Evolutionary conservation across 2,888 invertebrate genomes (phyloP).

Genomic region (Girardia tigrina): DNA sequence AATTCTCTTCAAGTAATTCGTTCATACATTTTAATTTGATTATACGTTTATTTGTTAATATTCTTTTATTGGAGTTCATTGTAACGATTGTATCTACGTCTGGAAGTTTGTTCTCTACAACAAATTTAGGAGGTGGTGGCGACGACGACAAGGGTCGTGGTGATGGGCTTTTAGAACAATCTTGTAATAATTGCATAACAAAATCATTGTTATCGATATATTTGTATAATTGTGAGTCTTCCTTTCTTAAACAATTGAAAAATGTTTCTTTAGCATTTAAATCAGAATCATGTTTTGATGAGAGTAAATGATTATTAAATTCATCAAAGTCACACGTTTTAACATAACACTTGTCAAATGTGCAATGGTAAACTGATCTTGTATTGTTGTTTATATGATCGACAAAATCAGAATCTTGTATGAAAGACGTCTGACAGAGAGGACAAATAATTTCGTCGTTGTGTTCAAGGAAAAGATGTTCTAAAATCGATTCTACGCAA

Average conservation of each 20-base stretch:
- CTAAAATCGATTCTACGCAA: not conserved
- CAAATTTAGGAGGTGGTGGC: too few species aligned
- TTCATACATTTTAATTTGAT: too few species aligned
- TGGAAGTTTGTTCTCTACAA: too few species aligned
- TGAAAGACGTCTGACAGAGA: not conserved
- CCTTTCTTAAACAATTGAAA: not conserved
- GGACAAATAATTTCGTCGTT: not conserved
- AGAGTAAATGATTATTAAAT: not conserved
- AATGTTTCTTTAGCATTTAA: not conserved
- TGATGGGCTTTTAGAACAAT: too few species aligned
- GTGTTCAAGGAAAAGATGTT: not conserved
- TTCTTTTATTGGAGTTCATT: too few species aligned
- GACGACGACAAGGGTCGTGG: too few species aligned
- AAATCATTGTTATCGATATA: too few species aligned
- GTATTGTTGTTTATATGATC: not conserved
- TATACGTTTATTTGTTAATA: too few species aligned
- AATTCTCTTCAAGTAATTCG: too few species aligned
- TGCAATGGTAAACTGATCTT: not conserved
- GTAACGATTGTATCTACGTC: too few species aligned
- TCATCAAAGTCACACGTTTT: not conserved
- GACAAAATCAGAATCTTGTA: not conserved
- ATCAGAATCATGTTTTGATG: not conserved
- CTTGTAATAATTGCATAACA: too few species aligned
- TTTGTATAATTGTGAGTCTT: too few species aligned
- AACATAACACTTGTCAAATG: not conserved